phyloP scores from a whole-genome alignment of 2,113 vertebrate genomes.

The Thymallus thymallus region DNA sequence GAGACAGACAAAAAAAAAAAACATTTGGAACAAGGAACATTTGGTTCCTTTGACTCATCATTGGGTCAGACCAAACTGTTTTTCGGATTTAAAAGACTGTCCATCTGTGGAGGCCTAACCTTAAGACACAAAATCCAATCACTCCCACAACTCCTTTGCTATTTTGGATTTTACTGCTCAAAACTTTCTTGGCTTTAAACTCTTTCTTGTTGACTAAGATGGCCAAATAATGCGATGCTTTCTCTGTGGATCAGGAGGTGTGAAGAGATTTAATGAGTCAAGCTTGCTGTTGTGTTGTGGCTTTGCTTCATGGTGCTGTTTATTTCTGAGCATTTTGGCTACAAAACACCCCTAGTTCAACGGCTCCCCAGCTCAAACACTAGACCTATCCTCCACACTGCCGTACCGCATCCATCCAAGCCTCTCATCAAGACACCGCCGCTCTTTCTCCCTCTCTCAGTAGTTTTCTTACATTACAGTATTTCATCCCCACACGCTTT shows the following conservation, averaged over 20 bases:
- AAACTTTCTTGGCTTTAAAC: too few species aligned
- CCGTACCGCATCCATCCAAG: not conserved
- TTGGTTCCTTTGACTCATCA: not conserved
- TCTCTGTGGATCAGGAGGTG: too few species aligned
- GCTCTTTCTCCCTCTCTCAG: not conserved
- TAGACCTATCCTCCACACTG: not conserved
- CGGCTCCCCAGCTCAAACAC: not conserved
- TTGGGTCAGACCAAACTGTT: not conserved
- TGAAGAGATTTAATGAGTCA: too few species aligned
- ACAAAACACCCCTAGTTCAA: too few species aligned
- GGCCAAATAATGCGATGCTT: too few species aligned
- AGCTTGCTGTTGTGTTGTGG: too few species aligned
- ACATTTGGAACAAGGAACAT: not conserved
- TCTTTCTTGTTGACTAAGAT: too few species aligned
- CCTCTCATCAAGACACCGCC: not conserved
- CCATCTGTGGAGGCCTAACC: not conserved
- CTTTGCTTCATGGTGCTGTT: too few species aligned
- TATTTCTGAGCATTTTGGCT: too few species aligned
- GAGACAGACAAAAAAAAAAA: not conserved
- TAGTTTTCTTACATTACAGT: conserved; percentile 1
- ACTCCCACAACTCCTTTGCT: too few species aligned
- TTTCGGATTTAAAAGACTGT: not conserved
- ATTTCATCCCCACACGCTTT: conserved; percentile 8
- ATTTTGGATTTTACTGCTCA: too few species aligned
- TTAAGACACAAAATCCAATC: too few species aligned